These are phyloP conservation scores for Zeus faber DNA, from an alignment of 2,113 vertebrate genomes.

Conservation along the genomic window DNA sequence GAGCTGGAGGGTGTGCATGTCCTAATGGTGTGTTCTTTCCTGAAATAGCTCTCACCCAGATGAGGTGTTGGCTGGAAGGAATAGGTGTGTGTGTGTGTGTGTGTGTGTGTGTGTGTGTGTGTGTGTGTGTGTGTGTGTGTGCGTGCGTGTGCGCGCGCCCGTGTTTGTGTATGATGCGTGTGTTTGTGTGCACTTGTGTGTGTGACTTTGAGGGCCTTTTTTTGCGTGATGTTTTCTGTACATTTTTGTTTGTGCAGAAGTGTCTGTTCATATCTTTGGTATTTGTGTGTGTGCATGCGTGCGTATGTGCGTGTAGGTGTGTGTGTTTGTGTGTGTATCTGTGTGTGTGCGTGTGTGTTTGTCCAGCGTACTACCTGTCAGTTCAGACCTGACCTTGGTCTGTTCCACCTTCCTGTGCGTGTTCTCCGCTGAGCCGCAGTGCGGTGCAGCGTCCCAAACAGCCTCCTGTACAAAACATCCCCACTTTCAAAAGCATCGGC, in stretches of 20 bases:
- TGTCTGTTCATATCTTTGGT: conserved; percentile 28
- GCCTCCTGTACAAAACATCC: neutral
- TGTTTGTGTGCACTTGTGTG: conserved; percentile 1
- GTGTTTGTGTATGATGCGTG: conserved; percentile 1
- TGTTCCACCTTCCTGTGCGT: conserved; percentile 8
- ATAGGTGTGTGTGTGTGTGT: conserved; percentile 32
- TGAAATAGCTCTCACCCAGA: conserved; percentile 64
- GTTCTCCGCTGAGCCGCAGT: conserved; percentile 13
- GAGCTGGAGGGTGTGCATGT: conserved; percentile 53
- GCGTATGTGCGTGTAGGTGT: neutral
- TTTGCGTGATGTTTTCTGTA: too few species aligned
- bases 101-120: conserved; percentile 20
- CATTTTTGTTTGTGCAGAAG: conserved; percentile 1
- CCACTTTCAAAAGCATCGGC: conserved; percentile 9
- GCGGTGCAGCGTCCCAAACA: conserved; percentile 28
- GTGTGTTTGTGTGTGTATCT: conserved; percentile 4
- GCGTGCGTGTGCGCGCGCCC: neutral
- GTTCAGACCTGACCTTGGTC: conserved; percentile 35
- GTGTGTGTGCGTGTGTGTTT: conserved; percentile 1
- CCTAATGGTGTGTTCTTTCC: conserved; percentile 60
- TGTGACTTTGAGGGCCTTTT: conserved; percentile 3
- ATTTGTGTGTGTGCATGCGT: conserved; percentile 10
- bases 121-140: conserved; percentile 2
- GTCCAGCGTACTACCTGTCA: conserved; percentile 20
- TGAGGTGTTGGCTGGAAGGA: conserved; percentile 55